Percentiles rank a stretch among this genome's conserved stretches.
These are phyloP conservation scores for Heterotilapia buettikoferi DNA, from an alignment of 2,113 vertebrate species.

Conservation along the genomic window DNA sequence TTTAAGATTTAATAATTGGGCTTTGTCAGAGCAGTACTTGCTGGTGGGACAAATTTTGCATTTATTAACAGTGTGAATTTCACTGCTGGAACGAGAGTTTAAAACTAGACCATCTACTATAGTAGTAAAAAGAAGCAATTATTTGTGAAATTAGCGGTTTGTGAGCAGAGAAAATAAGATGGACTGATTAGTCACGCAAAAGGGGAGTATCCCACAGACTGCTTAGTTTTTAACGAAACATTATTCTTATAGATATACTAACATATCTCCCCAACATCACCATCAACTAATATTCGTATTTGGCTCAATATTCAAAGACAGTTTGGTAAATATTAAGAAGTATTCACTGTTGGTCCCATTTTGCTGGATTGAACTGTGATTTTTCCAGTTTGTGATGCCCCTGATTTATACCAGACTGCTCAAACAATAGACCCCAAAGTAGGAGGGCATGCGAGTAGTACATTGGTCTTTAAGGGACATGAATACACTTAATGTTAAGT, in stretches of 20 bases:
- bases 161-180: background rate
- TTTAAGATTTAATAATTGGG: background rate
- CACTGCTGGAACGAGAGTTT: background rate
- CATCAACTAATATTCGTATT: fast-evolving
- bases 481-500: background rate
- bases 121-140: background rate
- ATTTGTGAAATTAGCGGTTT: fast-evolving
- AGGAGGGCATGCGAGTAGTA: background rate
- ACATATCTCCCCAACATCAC: background rate
- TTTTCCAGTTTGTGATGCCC: background rate
- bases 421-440: background rate
- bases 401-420: background rate
- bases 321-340: background rate
- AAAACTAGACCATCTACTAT: background rate
- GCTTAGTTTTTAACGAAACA: background rate
- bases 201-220: background rate
- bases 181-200: background rate
- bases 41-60: background rate
- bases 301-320: background rate
- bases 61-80: background rate
- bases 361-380: background rate
- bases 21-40: background rate
- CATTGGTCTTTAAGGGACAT: background rate
- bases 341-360: background rate
- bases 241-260: background rate